Percentiles rank a stretch among this genome's conserved stretches.
phyloP scores from a whole-genome alignment of 1,140 invertebrate species.

The Pseudomyrmex sp. region DNA sequence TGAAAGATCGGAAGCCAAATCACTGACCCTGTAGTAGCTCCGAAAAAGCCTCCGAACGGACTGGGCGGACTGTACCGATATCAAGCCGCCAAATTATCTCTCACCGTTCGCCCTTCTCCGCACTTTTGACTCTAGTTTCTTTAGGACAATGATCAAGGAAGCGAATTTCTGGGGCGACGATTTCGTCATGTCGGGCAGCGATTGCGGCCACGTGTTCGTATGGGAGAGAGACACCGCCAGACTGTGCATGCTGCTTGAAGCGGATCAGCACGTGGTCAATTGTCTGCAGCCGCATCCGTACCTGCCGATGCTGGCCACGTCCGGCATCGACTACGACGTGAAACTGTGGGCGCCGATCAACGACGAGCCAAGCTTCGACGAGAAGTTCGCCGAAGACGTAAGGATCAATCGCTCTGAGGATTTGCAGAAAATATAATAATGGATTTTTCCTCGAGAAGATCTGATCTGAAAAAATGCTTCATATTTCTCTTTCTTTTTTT shows the following conservation, averaged over 20 bases:
- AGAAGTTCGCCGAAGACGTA: slow-evolving; percentile 90
- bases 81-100: slow-evolving; percentile 80
- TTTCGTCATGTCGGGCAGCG: slow-evolving; percentile 94
- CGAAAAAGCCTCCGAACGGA: slow-evolving; percentile 83
- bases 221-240: slow-evolving; percentile 89
- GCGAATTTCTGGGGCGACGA: slow-evolving; percentile 95
- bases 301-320: slow-evolving; percentile 93
- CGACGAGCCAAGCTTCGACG: slow-evolving; percentile 88
- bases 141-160: slow-evolving; percentile 95
- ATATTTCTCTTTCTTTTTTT: too few species aligned
- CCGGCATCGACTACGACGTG: slow-evolving; percentile 96
- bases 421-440: neutral
- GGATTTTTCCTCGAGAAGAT: neutral
- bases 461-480: too few species aligned
- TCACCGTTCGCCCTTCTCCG: slow-evolving; percentile 80
- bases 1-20: slow-evolving; percentile 69
- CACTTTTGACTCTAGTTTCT: slow-evolving; percentile 84
- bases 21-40: slow-evolving; percentile 61
- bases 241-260: slow-evolving; percentile 92
- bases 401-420: slow-evolving; percentile 63
- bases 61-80: slow-evolving; percentile 81
- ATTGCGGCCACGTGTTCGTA: slow-evolving; percentile 93
- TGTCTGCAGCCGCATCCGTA: slow-evolving; percentile 94
- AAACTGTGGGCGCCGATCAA: slow-evolving; percentile 93
- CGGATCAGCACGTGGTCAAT: slow-evolving; percentile 95